Percentiles rank a stretch among this genome's conserved stretches.
phyloP scores from a whole-genome alignment of 1,140 invertebrate genomes.

The Bradynema listronoti region DNA sequence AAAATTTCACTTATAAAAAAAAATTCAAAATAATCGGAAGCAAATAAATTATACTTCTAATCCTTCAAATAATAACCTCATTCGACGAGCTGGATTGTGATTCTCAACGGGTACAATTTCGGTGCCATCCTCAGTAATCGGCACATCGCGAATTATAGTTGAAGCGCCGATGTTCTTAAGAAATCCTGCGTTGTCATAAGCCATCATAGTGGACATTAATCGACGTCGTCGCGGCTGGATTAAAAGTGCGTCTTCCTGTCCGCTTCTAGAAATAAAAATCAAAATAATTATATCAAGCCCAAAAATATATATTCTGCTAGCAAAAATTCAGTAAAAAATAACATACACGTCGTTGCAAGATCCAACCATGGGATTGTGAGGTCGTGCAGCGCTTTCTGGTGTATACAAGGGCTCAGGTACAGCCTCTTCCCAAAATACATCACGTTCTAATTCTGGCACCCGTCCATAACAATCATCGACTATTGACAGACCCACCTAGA shows the following conservation, averaged over 20 bases:
- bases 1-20: neutral
- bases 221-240: conserved; percentile 35
- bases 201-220: conserved; percentile 35
- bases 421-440: conserved; percentile 42
- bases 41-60: neutral
- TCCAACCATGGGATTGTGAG: conserved; percentile 45
- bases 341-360: conserved; percentile 40
- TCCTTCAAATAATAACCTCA: conserved; percentile 18
- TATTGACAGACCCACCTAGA: conserved; percentile 33
- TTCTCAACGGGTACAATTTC: conserved; percentile 29
- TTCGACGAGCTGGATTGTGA: conserved; percentile 25
- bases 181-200: neutral
- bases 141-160: neutral
- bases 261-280: conserved; percentile 11
- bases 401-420: conserved; percentile 42
- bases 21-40: conserved; percentile 4
- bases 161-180: neutral
- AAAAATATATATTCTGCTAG: neutral
- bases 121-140: neutral
- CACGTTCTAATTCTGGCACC: conserved; percentile 32
- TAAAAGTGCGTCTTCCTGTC: conserved; percentile 36
- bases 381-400: conserved; percentile 30
- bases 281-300: conserved; percentile 8
- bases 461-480: conserved; percentile 43
- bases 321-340: conserved; percentile 1